These are phyloP conservation scores for Corticium candelabrum DNA, from an alignment of 37 sponge, comb jelly and placozoan species.

Conservation along the genomic window DNA sequence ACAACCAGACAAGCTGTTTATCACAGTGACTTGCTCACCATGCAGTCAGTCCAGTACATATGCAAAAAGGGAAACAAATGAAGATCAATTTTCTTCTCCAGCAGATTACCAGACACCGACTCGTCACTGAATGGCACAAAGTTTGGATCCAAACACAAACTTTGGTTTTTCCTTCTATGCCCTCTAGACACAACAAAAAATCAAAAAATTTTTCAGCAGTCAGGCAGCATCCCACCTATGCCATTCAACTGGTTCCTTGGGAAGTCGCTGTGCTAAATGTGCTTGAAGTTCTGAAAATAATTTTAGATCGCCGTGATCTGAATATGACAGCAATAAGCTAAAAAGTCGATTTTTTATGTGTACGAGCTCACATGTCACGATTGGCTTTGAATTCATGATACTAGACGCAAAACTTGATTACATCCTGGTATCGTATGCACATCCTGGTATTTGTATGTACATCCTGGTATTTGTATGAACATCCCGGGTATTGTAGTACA, in stretches of 20 bases:
- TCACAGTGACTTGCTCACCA: neutral
- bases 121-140: neutral
- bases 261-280: neutral
- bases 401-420: too few relatives aligned
- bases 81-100: neutral
- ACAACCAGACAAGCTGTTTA: neutral
- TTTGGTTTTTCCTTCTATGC: neutral
- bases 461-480: too few relatives aligned
- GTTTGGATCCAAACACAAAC: neutral
- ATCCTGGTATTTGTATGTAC: too few relatives aligned
- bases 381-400: neutral
- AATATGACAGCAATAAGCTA: neutral
- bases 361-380: neutral
- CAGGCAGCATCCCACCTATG: neutral
- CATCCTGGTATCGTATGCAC: too few relatives aligned
- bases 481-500: too few relatives aligned
- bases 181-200: too few relatives aligned
- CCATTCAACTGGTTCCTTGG: neutral
- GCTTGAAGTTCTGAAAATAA: neutral
- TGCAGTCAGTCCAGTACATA: neutral
- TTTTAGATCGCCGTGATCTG: neutral
- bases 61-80: neutral
- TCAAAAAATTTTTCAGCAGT: too few relatives aligned
- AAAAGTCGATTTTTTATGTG: neutral
- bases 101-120: neutral